These are phyloP conservation scores for Ectobius pallidus DNA, from an alignment of 2,888 invertebrate species.

Conservation along the genomic window DNA sequence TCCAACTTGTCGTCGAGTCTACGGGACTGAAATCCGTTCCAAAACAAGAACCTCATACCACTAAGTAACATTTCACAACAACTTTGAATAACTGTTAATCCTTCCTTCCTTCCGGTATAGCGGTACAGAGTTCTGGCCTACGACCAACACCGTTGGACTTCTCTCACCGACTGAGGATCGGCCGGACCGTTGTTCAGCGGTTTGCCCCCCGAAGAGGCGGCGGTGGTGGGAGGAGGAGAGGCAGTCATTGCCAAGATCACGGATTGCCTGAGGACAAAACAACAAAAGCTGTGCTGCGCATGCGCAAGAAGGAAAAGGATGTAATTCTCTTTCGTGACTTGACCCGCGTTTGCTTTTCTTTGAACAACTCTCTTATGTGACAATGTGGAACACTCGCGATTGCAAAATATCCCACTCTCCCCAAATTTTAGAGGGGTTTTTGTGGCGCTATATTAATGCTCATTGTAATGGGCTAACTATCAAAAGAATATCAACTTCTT, in stretches of 20 bases:
- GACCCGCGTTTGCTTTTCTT: background rate
- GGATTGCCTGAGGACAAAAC: conserved; percentile 51
- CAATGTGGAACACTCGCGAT: too few species aligned
- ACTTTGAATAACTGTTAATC: background rate
- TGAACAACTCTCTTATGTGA: too few species aligned
- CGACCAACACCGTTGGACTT: conserved; percentile 31
- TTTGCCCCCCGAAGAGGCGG: conserved; percentile 38
- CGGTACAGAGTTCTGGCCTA: background rate
- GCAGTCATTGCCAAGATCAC: conserved; percentile 65
- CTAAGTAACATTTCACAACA: background rate
- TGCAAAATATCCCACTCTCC: too few species aligned
- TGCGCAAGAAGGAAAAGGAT: background rate
- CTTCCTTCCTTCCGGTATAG: background rate
- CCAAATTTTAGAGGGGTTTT: too few species aligned
- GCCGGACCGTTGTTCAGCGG: conserved; percentile 50
- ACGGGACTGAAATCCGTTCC: conserved; percentile 5
- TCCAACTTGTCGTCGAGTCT: background rate
- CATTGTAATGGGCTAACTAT: too few species aligned
- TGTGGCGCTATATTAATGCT: too few species aligned
- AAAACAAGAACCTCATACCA: background rate
- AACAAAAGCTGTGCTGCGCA: background rate
- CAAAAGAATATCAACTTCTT: too few species aligned
- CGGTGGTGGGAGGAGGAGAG: conserved; percentile 54
- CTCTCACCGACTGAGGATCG: conserved; percentile 31
- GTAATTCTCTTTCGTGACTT: background rate